A percentile compares a stretch with the other conserved stretches of the same genome.
Conservation (phyloP, 2,113 vertebrate genomes). For the Scopus umbretta region DNA sequence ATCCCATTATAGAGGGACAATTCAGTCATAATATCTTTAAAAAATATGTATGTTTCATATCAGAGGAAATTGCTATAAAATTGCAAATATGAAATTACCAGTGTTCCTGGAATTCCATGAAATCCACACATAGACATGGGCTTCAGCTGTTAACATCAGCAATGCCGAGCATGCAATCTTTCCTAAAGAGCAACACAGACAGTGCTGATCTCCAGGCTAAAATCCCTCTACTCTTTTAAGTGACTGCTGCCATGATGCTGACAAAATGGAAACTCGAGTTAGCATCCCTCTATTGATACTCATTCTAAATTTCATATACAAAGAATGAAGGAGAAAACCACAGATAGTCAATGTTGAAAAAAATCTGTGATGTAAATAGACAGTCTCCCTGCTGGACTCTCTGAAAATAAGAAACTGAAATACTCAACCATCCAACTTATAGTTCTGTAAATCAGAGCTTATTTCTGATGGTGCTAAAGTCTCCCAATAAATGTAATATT, state of each 20-base stretch:
- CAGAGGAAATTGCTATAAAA: background rate
- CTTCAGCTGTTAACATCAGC: background rate
- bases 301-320: background rate
- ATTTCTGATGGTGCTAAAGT: background rate
- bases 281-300: background rate
- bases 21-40: background rate
- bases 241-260: background rate
- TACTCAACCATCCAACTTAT: background rate
- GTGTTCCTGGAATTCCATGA: background rate
- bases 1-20: background rate
- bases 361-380: background rate
- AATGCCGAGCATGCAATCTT: background rate
- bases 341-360: background rate
- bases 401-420: background rate
- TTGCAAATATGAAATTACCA: background rate
- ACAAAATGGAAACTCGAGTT: background rate
- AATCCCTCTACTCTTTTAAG: background rate
- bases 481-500: background rate
- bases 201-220: background rate
- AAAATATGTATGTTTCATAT: background rate
- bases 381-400: background rate
- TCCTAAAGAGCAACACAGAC: background rate
- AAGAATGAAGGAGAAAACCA: background rate
- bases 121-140: background rate
- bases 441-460: background rate